Conservation (phyloP, 2,888 invertebrate species). For the Hydroisotoma schaefferi region DNA sequence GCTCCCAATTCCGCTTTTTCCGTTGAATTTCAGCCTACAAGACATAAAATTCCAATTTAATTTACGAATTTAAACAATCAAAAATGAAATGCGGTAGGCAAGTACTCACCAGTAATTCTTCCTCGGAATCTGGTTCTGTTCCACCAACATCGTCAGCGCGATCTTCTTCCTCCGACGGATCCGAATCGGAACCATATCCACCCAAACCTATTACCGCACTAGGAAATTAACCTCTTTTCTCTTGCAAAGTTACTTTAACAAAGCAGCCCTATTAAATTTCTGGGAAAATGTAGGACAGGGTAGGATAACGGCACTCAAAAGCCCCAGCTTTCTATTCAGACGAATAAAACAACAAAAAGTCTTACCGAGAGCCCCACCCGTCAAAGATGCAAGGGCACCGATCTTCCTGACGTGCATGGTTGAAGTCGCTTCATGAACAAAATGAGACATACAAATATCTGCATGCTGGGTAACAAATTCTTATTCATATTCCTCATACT, state of each 20-base stretch:
- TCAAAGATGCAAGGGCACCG: conserved; percentile 43
- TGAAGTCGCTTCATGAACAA: conserved; percentile 41
- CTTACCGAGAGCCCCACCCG: conserved; percentile 45
- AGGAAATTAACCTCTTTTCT: background rate
- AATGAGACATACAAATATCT: conserved; percentile 19
- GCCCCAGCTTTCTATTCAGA: background rate
- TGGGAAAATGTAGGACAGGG: no score
- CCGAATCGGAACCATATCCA: conserved; percentile 63
- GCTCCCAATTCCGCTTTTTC: conserved; percentile 33
- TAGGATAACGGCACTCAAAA: background rate
- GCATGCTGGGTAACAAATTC: conserved; percentile 5
- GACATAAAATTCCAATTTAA: background rate
- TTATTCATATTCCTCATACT: background rate
- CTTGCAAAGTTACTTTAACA: background rate
- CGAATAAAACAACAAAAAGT: conserved; percentile 5
- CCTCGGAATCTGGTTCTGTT: conserved; percentile 62
- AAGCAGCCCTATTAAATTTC: background rate
- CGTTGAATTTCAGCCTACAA: conserved; percentile 36
- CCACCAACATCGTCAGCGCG: conserved; percentile 50
- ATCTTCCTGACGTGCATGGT: conserved; percentile 34
- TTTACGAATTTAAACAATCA: conserved; percentile 1
- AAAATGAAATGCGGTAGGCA: conserved; percentile 4
- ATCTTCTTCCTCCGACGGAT: conserved; percentile 54
- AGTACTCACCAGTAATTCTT: conserved; percentile 65
- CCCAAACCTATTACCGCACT: conserved; percentile 54